A percentile compares a stretch with the other conserved stretches of the same genome.
Evolutionary conservation across 2,113 vertebrate genomes (phyloP).

Genomic region (Tragelaphus strepsiceros): DNA sequence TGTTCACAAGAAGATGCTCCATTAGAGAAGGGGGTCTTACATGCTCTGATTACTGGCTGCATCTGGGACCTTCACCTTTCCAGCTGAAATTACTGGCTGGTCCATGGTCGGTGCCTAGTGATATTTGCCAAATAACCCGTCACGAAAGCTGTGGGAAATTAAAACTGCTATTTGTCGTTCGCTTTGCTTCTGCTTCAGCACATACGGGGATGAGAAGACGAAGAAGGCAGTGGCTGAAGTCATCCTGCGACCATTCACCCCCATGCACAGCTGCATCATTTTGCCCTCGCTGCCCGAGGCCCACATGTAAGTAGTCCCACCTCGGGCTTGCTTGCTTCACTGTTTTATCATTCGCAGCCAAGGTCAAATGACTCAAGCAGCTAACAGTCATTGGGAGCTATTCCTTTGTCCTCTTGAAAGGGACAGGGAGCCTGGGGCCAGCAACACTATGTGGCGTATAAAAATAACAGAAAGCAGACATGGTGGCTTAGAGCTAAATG

Average conservation of each 20-base stretch:
- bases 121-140: background rate
- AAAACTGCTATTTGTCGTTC: accelerated
- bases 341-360: background rate
- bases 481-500: background rate
- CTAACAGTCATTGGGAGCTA: accelerated
- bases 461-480: background rate
- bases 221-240: background rate
- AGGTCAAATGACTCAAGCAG: background rate
- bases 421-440: background rate
- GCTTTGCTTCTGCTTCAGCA: slow-evolving; percentile 55
- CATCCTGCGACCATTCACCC: slow-evolving; percentile 74
- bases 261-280: slow-evolving; percentile 76
- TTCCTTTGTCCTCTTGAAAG: slow-evolving; percentile 14
- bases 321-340: background rate
- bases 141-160: background rate
- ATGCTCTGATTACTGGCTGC: background rate
- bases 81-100: background rate
- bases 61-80: background rate
- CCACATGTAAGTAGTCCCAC: slow-evolving; percentile 69
- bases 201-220: background rate
- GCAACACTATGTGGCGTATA: background rate
- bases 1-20: background rate
- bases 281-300: slow-evolving; percentile 57
- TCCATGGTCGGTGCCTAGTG: background rate
- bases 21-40: background rate